Percentiles rank a stretch among this genome's conserved stretches.
Evolutionary conservation across 2,888 invertebrate genomes (phyloP).

Genomic region (Eupithecia exiguata): DNA sequence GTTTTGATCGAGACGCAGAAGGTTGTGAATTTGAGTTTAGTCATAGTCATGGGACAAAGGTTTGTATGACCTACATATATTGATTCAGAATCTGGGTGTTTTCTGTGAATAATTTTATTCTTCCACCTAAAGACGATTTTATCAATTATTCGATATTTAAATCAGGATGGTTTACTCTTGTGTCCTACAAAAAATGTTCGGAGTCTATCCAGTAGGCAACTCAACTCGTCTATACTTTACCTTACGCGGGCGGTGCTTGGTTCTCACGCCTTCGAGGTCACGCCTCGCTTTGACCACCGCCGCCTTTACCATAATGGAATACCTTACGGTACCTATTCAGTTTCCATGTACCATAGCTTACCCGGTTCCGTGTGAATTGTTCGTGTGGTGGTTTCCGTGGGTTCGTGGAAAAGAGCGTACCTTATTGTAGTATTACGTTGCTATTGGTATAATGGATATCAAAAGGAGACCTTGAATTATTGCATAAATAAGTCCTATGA

Average conservation of each 20-base stretch:
- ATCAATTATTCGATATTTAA: background rate
- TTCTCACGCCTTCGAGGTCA: conserved; percentile 82
- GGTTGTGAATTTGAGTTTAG: background rate
- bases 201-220: background rate
- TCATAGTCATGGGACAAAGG: background rate
- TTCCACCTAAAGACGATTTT: background rate
- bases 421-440: background rate
- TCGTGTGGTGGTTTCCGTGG: conserved; percentile 32
- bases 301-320: conserved; percentile 64
- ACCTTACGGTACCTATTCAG: conserved; percentile 63
- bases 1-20: background rate
- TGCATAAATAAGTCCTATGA: background rate
- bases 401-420: background rate
- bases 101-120: background rate
- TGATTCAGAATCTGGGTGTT: background rate
- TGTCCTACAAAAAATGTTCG: background rate
- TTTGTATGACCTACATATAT: background rate
- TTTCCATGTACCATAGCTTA: conserved; percentile 57
- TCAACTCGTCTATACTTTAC: conserved; percentile 22
- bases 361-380: conserved; percentile 42
- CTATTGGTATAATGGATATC: background rate
- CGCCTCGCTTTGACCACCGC: conserved; percentile 78
- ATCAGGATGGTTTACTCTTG: background rate
- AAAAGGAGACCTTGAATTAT: background rate
- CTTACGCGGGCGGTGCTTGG: conserved; percentile 63